These are phyloP conservation scores for Zoanthus solanderi DNA, from an alignment of 92 coral and sea anemone genomes.

Conservation along the genomic window DNA sequence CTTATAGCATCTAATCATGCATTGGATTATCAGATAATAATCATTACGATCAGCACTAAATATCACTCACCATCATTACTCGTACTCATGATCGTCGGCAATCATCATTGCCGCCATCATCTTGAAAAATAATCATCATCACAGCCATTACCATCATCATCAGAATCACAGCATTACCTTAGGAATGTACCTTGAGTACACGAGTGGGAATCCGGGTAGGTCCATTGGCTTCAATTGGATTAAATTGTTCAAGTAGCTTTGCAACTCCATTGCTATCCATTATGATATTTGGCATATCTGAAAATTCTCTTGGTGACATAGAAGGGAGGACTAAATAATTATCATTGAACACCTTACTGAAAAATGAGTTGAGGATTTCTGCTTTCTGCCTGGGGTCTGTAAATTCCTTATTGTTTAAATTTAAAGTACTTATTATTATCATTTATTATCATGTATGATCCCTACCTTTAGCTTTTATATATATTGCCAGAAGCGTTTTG, in stretches of 20 bases:
- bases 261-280: slow-evolving; percentile 31
- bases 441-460: background rate
- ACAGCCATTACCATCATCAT: no score
- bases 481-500: background rate
- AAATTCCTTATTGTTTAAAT: background rate
- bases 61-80: no score
- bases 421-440: background rate
- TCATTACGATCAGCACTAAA: no score
- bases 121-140: no score
- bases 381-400: background rate
- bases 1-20: no score
- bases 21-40: no score
- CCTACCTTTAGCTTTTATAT: background rate
- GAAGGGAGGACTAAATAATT: background rate
- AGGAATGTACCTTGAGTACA: no score
- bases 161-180: no score
- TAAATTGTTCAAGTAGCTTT: slow-evolving; percentile 13
- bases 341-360: background rate
- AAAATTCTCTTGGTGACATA: slow-evolving; percentile 16
- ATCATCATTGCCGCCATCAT: no score
- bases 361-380: background rate
- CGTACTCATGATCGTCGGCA: no score
- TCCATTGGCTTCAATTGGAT: no score
- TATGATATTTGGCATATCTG: slow-evolving; percentile 32
- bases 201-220: no score